Evolutionary conservation across 37 sponge, comb jelly and placozoan species (phyloP), one percentile per base, ranked within the genome.

Genomic region (Beroe ovata): DNA sequence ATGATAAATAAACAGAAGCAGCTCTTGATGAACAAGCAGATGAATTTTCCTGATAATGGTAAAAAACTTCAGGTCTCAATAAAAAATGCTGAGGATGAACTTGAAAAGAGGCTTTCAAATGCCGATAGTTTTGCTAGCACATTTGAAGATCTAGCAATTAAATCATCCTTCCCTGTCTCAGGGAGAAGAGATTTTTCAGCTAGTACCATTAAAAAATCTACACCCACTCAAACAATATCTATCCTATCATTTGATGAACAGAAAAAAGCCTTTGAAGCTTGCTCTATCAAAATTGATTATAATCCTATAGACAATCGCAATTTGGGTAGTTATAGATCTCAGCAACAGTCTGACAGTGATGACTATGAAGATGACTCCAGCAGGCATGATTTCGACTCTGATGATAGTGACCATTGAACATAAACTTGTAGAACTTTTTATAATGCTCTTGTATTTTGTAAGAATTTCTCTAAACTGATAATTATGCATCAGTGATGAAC

Each of bases 341-440:
- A 66, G 0, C 1, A 18, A 29, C 36, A 66, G 2, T 32, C 1
- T 66, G 69, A 66, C 16, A 30, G 35, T 33, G 69, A 66, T 66
- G 69, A 26, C 36, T 32, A 25, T 14, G 14, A 26, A 26, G 4
- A 4, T 66, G 69, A 66, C n/a, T n/a, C n/a, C n/a, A n/a, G n/a
- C n/a, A n/a, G n/a, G n/a, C n/a, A n/a, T n/a, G 69, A 66, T 33
- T 66, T 37, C 4, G 69, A 66, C n/a, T n/a, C n/a, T 66, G 69
- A 66, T 66, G 63, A 62, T 62, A n/a, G 21, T 19, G 11, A 58
- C 16, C 59, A 58, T 58, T n/a, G n/a, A n/a, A n/a, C n/a, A n/a
- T n/a, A n/a, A n/a, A n/a, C n/a, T n/a, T n/a, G n/a, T n/a, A n/a
- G n/a, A n/a, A n/a, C n/a, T n/a, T n/a, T n/a, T n/a, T n/a, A n/a